These are phyloP conservation scores for Tringa solitaria DNA, from an alignment of 2,113 vertebrate genomes.

Conservation along the genomic window DNA sequence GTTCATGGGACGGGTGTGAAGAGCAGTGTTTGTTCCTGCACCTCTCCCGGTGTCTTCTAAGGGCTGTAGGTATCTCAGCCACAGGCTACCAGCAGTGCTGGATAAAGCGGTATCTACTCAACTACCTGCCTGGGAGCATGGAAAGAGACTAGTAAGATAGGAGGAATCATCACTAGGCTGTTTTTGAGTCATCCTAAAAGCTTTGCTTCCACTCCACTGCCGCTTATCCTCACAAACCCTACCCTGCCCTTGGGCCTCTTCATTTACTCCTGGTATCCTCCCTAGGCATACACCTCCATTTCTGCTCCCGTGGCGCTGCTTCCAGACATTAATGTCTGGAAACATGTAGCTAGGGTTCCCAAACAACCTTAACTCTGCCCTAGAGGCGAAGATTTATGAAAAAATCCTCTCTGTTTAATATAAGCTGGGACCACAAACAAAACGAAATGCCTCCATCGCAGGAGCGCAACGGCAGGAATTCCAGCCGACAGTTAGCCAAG, in stretches of 20 bases:
- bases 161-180: background rate
- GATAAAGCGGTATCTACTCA: background rate
- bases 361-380: constrained; percentile 50
- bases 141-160: background rate
- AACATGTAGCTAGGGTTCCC: constrained; percentile 48
- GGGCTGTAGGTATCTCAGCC: background rate
- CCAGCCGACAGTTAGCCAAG: constrained; percentile 53
- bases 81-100: background rate
- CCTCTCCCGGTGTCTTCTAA: background rate
- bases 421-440: constrained; percentile 64
- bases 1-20: background rate
- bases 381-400: constrained; percentile 59
- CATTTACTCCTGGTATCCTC: constrained; percentile 26
- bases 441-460: constrained; percentile 23
- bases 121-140: background rate
- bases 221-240: constrained; percentile 32
- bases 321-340: constrained; percentile 62
- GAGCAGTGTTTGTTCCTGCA: background rate
- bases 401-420: constrained; percentile 54
- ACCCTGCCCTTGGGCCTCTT: constrained; percentile 32
- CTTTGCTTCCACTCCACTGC: background rate
- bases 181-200: background rate
- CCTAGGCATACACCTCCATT: constrained; percentile 10
- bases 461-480: constrained; percentile 35
- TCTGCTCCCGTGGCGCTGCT: constrained; percentile 39